Conservation (phyloP, 2,113 vertebrate genomes). For the Todiramphus chloris region DNA sequence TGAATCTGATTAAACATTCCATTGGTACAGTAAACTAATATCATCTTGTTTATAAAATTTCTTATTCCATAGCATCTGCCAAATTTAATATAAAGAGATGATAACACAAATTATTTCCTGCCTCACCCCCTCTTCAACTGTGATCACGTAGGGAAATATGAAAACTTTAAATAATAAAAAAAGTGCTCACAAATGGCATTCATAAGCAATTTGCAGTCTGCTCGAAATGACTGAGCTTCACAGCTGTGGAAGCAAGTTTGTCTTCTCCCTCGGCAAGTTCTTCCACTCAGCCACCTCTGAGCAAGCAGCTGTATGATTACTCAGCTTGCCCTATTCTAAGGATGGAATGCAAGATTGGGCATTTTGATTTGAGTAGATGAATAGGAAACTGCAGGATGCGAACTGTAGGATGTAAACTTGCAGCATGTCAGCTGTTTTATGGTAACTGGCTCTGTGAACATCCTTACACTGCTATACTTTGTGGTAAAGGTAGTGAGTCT, state of each 20-base stretch:
- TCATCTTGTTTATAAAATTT: conserved; percentile 25
- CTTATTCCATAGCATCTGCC: conserved; percentile 7
- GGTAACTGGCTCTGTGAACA: not conserved
- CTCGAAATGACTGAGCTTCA: not conserved
- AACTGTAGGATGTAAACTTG: not conserved
- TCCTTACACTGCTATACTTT: fast-evolving
- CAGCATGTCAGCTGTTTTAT: not conserved
- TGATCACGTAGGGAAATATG: not conserved
- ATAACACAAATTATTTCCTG: conserved; percentile 20
- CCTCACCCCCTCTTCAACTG: not conserved
- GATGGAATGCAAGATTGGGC: not conserved
- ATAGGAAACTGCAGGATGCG: not conserved
- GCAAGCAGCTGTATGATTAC: conserved; percentile 44
- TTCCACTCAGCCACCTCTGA: conserved; percentile 12
- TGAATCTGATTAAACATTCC: conserved; percentile 13
- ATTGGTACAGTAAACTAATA: conserved; percentile 2
- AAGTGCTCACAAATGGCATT: not conserved
- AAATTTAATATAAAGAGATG: conserved; percentile 29
- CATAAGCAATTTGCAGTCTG: not conserved
- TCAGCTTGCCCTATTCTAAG: conserved; percentile 14
- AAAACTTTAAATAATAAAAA: not conserved
- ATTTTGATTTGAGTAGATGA: conserved; percentile 24
- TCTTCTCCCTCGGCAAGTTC: not conserved
- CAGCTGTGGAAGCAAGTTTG: conserved; percentile 41
- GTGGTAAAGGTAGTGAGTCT: not conserved